A percentile compares a stretch with the other conserved stretches of the same genome.
phyloP scores from a whole-genome alignment of 2,113 vertebrate species.

The Corythornis madagascariensis region DNA sequence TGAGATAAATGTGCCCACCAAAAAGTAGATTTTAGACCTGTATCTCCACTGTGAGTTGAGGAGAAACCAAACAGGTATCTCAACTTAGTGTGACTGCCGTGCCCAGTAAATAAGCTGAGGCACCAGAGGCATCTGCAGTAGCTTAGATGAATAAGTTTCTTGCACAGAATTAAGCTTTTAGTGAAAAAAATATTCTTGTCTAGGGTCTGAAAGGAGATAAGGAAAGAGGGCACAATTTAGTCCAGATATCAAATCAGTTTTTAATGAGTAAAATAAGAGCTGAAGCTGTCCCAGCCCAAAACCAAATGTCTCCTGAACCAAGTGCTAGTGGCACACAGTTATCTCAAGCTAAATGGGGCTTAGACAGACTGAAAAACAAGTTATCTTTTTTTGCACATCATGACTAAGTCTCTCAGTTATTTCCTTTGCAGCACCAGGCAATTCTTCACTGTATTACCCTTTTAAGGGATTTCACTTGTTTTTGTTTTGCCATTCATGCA shows the following conservation, averaged over 20 bases:
- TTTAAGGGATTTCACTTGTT: background rate
- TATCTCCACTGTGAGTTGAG: background rate
- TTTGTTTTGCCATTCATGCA: background rate
- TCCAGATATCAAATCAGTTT: background rate
- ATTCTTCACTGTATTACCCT: background rate
- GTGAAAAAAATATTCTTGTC: background rate
- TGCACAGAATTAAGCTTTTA: background rate
- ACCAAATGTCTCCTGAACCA: background rate
- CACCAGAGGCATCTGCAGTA: background rate
- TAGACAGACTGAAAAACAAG: background rate
- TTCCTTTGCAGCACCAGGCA: background rate
- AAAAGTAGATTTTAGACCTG: background rate
- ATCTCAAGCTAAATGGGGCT: background rate
- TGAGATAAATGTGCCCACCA: background rate
- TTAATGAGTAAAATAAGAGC: background rate
- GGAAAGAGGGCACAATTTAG: background rate
- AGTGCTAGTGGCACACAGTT: background rate
- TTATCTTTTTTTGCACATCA: background rate
- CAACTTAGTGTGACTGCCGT: background rate
- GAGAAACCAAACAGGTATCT: background rate
- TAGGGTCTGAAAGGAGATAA: background rate
- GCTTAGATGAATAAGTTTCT: background rate
- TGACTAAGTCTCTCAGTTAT: background rate
- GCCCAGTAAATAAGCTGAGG: background rate
- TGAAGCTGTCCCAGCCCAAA: background rate